phyloP scores from a whole-genome alignment of 2,113 vertebrate genomes.

The Callospermophilus lateralis region DNA sequence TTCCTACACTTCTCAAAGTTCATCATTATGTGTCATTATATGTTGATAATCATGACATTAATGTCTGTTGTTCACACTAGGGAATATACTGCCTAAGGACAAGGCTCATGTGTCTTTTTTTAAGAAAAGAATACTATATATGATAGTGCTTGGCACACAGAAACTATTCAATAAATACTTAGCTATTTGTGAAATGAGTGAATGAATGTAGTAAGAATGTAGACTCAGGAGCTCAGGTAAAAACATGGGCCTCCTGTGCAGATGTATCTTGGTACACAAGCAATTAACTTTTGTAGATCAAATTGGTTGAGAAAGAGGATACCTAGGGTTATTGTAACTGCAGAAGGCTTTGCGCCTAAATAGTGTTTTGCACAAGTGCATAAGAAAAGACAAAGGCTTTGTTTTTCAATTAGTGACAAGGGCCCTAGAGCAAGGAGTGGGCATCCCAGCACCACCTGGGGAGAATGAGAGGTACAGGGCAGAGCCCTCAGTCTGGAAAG shows the following conservation, averaged over 20 bases:
- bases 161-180: too few species aligned
- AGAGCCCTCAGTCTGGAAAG: neutral
- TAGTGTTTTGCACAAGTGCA: neutral
- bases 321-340: neutral
- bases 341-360: neutral
- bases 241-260: accelerated
- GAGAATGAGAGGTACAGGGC: neutral
- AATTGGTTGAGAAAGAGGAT: neutral
- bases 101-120: too few species aligned
- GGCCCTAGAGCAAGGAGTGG: neutral
- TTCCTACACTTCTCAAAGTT: too few species aligned
- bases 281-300: neutral
- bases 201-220: neutral
- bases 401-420: neutral
- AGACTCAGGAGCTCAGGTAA: neutral
- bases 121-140: too few species aligned
- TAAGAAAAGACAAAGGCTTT: neutral
- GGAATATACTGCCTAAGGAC: too few species aligned
- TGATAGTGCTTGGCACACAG: too few species aligned
- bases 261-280: neutral
- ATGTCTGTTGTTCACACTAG: too few species aligned
- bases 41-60: too few species aligned
- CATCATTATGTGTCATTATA: too few species aligned
- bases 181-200: too few species aligned
- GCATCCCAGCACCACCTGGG: accelerated